A percentile compares a stretch with the other conserved stretches of the same genome.
Conservation (phyloP, 2,113 vertebrate species). For the Cepphus grylle region DNA sequence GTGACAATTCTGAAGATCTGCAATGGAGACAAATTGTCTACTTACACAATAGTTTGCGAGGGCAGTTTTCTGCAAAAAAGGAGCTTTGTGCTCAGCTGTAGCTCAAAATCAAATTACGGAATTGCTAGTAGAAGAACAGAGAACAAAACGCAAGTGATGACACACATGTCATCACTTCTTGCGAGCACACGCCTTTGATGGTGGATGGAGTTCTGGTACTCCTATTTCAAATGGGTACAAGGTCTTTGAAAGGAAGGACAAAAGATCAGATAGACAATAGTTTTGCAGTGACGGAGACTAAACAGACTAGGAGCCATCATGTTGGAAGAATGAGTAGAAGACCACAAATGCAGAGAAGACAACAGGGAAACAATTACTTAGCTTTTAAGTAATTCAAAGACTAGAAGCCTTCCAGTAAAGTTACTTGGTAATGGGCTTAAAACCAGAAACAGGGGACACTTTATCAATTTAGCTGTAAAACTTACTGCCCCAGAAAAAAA, state of each 20-base stretch:
- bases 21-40: neutral
- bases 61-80: neutral
- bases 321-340: neutral
- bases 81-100: neutral
- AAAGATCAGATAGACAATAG: neutral
- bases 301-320: neutral
- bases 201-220: neutral
- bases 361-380: neutral
- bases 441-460: neutral
- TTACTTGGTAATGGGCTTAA: neutral
- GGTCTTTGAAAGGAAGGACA: neutral
- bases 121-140: neutral
- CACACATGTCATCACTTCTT: neutral
- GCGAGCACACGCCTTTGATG: neutral
- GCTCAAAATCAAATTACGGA: neutral
- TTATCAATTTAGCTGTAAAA: neutral
- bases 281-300: neutral
- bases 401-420: neutral
- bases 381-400: neutral
- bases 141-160: neutral
- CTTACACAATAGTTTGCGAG: neutral
- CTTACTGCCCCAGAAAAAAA: neutral
- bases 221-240: neutral
- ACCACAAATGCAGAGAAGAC: neutral
- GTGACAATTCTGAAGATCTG: neutral